Base-by-base conservation (phyloP, 2,797 vertebrate genomes). In the Ctenopoma multispine region DNA sequence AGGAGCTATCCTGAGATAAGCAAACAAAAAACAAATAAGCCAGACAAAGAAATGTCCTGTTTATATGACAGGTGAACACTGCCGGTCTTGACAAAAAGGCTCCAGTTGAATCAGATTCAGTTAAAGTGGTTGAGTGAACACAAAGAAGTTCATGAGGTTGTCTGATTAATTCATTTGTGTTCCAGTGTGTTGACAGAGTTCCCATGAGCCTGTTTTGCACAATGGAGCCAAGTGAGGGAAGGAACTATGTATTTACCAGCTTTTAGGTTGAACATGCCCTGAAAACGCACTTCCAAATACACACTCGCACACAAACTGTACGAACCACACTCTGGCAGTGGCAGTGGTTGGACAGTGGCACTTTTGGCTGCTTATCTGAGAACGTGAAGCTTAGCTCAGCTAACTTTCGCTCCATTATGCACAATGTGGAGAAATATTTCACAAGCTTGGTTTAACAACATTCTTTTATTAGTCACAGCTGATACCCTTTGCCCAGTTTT, bases 1-100 rank as follows among this genome's bases (percentile, higher is more conserved):
- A 23, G 82, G 80, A 79, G 51, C 43, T 56, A 15, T 44, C 24
- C 6, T 21, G 75, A 92, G 87, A 92, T 92, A 90, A 92, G 88
- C 44, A 47, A 73, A 63, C 63, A 71, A 36, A 77, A 82, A 89
- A 90, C 88, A 91, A 92, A 89, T 50, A 78, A 49, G 40, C 40
- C 1, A 21, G 53, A 89, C 86, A 91, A 91, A 90, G 88, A 84
- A 24, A 67, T 63, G 51, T 78, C 64, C 69, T 75, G 81, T 90
- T 87, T 80, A 75, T 75, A 18, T 50, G 75, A 69, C 77, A 60
- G 79, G 66, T 61, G 82, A 84, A 83, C 63, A 66, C 62, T 11
- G 13, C 9, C 11, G 34, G 62, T 41, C 58, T 20, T 40, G 44
- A 87, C 69, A 78, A 85, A 73, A 82, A 66, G 50, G 48, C 41